Evolutionary conservation across 2,888 invertebrate genomes (phyloP), one percentile per base, ranked within the genome.

Genomic region (Yponomeuta plumbellus): DNA sequence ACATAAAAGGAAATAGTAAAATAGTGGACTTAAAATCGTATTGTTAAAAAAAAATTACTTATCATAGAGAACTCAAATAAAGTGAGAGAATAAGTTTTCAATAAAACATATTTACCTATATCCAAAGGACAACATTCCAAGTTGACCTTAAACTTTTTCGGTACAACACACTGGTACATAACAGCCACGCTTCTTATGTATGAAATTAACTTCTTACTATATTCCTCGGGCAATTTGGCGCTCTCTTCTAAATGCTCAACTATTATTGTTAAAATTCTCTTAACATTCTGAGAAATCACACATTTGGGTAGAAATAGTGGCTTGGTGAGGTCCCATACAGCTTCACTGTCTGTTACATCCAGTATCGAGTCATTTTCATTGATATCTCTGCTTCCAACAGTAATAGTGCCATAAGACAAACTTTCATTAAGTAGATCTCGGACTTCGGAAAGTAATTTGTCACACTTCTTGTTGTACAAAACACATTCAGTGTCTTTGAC

Each of bases 401-500:
- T 70, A 39, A 84, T 71, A 20, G 81, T 86, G 1, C 84, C 84
- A 70, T 80, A 80, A 1, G 87, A 83, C 8, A 92, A 71, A 71
- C 88, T 89, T 58, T 87, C 80, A 13, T 80, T 79, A 0, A 91
- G 72, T 56, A 90, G 70, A 17, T 70, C 76, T 40, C 89, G 80
- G 2, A 88, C 79, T 74, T 87, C 86, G 1, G 78, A 80, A 0
- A 92, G 73, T 6, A 92, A 70, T 71, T 88, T 91, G 69, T 88
- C 84, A 80, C 89, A 91, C 73, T 89, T 90, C 66, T 90, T 91
- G 66, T 88, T 83, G 66, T 90, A 91, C 22, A 91, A 72, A 0
- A 91, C 83, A 74, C 84, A 84, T 75, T 90, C 88, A 1, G 88
- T 86, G 39, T 91, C 81, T 73, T 85, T 81, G 10, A 90, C 84